Evolutionary conservation across 2,797 vertebrate species (phyloP), one percentile per base, ranked within the genome.

Genomic region (Sebastolobus alascanus): DNA sequence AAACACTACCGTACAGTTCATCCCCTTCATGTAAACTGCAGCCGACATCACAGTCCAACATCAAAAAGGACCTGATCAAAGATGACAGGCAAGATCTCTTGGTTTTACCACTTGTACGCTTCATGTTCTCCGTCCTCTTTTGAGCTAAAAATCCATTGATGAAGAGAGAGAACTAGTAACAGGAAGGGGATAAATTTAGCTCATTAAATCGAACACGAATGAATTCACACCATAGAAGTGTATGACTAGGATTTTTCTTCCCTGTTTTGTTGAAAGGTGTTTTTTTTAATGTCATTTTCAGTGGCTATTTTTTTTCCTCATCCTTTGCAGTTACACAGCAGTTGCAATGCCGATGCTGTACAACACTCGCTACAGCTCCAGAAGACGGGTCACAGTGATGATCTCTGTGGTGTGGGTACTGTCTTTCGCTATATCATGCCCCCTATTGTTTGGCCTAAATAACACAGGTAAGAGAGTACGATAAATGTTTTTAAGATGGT

Each of bases 291-390:
- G 25, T 25, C 25, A 25, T 25, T 25, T 25, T 25, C 25, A 25
- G 25, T 25, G 25, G 25, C 25, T 46, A 3, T 46, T 6, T 43
- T 10, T 7, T 72, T 73, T 37, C 13, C 54, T 71, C 8, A 10
- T n/a, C 71, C 31, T 38, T 70, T 61, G 35, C 95, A 99, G 99
- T 91, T 99, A 99, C 92, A 99, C 98, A 3, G 99, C 99, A 0
- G 99, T 99, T 84, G 98, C 98, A 16, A 98, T 99, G 98, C 99
- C 99, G 1, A 99, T 99, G 98, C 94, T 99, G 70, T 99, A 99
- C 84, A 99, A 99, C 72, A 99, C 99, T 0, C 98, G 98, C 84
- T 99, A 99, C 95, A 99, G 99, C 93, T 99, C 99, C 70, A 97
- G 96, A 92, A 97, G 98, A 89, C 94, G 99, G 25, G 98, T 99